These are phyloP conservation scores for Chloroceryle amazona DNA, from an alignment of 2,797 vertebrate genomes.

Conservation along the genomic window DNA sequence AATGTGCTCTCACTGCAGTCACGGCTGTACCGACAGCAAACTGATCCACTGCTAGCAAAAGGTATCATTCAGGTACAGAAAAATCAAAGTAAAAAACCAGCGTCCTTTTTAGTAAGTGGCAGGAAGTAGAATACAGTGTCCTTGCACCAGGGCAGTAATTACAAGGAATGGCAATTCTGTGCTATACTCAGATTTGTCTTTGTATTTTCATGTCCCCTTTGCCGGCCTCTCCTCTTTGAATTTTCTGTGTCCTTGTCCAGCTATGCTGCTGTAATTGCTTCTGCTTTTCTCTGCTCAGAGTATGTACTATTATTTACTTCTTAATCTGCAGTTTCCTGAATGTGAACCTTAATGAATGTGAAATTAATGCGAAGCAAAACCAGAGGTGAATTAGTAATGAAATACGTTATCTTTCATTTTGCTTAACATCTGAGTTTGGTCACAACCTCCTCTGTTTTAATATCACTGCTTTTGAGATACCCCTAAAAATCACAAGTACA, in stretches of 20 bases:
- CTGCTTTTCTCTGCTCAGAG: neutral
- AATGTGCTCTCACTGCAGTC: accelerated
- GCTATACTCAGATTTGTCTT: neutral
- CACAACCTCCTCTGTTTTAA: neutral
- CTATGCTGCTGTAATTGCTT: neutral
- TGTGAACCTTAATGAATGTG: neutral
- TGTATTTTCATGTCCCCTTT: neutral
- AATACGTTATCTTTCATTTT: neutral
- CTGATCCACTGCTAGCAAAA: neutral
- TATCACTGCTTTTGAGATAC: neutral
- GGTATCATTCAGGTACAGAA: accelerated
- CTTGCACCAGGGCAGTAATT: neutral
- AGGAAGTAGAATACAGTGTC: neutral
- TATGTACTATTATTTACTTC: neutral
- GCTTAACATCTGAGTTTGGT: neutral
- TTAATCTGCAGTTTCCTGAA: neutral
- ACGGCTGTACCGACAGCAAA: neutral
- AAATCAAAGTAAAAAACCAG: neutral
- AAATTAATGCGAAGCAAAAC: neutral
- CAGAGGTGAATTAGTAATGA: neutral
- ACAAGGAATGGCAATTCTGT: neutral
- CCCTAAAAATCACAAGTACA: neutral
- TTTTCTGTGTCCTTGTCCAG: neutral
- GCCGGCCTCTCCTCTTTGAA: neutral
- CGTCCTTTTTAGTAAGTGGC: accelerated